Percentiles rank a stretch among this genome's conserved stretches.
Conservation (phyloP, 2,113 vertebrate species). For the Calyptomena viridis region DNA sequence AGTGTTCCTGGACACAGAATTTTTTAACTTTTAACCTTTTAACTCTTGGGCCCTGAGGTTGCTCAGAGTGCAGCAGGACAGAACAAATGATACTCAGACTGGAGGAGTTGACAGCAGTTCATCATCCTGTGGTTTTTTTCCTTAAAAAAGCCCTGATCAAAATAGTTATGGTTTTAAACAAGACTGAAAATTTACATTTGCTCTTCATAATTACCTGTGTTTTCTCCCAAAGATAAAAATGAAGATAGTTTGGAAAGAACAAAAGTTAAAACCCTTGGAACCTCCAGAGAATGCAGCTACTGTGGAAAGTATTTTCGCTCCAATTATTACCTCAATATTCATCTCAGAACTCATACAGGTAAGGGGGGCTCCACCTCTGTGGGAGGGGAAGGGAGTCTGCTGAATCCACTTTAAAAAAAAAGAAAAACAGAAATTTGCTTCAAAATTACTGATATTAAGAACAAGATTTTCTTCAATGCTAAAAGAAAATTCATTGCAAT, state of each 20-base stretch:
- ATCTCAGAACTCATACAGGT: conserved; percentile 99
- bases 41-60: neutral
- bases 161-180: neutral
- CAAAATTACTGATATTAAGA: neutral
- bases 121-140: neutral
- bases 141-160: neutral
- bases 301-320: conserved; percentile 96
- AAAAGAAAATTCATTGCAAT: neutral
- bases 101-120: neutral
- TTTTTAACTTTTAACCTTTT: neutral
- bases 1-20: neutral
- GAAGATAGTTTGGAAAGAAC: conserved; percentile 82
- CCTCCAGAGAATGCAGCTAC: conserved; percentile 90
- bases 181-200: neutral
- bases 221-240: conserved; percentile 77
- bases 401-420: neutral
- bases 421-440: neutral
- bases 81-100: neutral
- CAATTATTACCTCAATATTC: conserved; percentile 98
- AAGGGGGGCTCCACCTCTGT: neutral
- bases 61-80: neutral
- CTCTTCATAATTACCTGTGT: neutral
- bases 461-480: neutral
- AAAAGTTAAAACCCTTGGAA: conserved; percentile 83
- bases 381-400: neutral